Conservation (phyloP, 1,140 invertebrate species). For the Nasonia vitripennis region DNA sequence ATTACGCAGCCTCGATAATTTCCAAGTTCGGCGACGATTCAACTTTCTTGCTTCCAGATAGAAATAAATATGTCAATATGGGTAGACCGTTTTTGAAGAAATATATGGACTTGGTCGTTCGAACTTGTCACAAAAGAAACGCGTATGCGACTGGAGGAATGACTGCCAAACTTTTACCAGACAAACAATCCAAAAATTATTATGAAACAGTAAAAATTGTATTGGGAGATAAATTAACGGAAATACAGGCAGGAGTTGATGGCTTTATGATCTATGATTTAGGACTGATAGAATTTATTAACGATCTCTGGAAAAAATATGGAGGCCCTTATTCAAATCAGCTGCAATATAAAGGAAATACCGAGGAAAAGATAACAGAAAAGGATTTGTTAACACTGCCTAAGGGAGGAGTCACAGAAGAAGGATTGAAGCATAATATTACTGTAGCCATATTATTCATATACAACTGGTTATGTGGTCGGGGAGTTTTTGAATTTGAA, state of each 20-base stretch:
- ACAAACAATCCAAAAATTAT: slow-evolving; percentile 63
- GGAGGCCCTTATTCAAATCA: slow-evolving; percentile 54
- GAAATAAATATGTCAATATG: slow-evolving; percentile 82
- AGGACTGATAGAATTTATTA: slow-evolving; percentile 77
- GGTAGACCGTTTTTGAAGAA: slow-evolving; percentile 79
- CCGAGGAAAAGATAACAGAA: slow-evolving; percentile 61
- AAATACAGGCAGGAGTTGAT: slow-evolving; percentile 80
- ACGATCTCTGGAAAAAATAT: slow-evolving; percentile 74
- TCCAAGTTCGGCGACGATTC: slow-evolving; percentile 78
- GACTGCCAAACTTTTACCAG: slow-evolving; percentile 78
- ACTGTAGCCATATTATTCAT: slow-evolving; percentile 81
- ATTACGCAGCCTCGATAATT: slow-evolving; percentile 84
- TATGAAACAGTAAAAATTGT: slow-evolving; percentile 71
- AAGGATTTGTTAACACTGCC: slow-evolving; percentile 78
- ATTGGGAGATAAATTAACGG: slow-evolving; percentile 75
- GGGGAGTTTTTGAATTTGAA: slow-evolving; percentile 81
- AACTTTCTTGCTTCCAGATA: slow-evolving; percentile 80
- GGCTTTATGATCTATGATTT: slow-evolving; percentile 84
- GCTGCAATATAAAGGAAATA: slow-evolving; percentile 48
- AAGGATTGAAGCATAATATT: slow-evolving; percentile 80
- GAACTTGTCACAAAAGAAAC: slow-evolving; percentile 78
- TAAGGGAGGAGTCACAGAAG: slow-evolving; percentile 77
- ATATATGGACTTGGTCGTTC: slow-evolving; percentile 80
- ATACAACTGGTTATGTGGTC: slow-evolving; percentile 81
- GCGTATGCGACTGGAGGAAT: slow-evolving; percentile 84